A percentile compares a stretch with the other conserved stretches of the same genome.
Conservation (phyloP, 2,888 invertebrate genomes). For the Anodontia alba region DNA sequence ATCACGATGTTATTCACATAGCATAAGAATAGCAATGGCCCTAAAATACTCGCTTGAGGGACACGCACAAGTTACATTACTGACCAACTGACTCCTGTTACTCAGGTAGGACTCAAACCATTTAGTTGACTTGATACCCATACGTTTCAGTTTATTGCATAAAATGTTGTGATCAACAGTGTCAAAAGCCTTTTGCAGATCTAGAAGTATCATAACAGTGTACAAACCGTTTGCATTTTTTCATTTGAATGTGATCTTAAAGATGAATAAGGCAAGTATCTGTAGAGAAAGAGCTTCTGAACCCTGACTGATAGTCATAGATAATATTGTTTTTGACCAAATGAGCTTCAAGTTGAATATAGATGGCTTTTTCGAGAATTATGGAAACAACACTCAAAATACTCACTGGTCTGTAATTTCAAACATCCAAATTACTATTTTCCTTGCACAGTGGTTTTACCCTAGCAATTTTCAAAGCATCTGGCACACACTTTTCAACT, state of each 20-base stretch:
- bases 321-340: not conserved
- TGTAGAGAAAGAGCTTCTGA: not conserved
- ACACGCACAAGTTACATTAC: too few relatives aligned
- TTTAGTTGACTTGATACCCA: too few relatives aligned
- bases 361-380: not conserved
- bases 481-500: not conserved
- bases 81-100: too few relatives aligned
- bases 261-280: not conserved
- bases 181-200: too few relatives aligned
- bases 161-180: too few relatives aligned
- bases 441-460: not conserved
- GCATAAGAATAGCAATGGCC: too few relatives aligned
- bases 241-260: not conserved
- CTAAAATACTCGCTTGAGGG: too few relatives aligned
- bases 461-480: constrained; percentile 7
- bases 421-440: constrained; percentile 13
- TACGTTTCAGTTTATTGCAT: too few relatives aligned
- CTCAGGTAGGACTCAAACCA: too few relatives aligned
- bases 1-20: too few relatives aligned
- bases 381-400: not conserved
- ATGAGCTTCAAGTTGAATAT: not conserved
- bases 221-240: not conserved
- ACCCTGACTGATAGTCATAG: not conserved
- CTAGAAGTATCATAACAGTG: constrained; percentile 20
- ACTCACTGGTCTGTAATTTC: not conserved